A percentile compares a stretch with the other conserved stretches of the same genome.
phyloP scores from a whole-genome alignment of 2,888 invertebrate species.

The Mycalesis mineus region DNA sequence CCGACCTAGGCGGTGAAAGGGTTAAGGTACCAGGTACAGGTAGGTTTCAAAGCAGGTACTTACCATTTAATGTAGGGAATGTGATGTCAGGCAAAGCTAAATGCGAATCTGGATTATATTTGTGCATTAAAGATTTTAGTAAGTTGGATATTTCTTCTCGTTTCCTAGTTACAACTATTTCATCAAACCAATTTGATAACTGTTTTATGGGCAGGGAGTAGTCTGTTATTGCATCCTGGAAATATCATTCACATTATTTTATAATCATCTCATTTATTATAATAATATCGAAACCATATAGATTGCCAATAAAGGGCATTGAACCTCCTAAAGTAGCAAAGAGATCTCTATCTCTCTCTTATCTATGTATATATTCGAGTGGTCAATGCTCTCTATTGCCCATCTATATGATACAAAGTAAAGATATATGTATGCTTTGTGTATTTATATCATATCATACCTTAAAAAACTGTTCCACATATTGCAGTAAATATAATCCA shows the following conservation, averaged over 20 bases:
- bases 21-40: too few species aligned
- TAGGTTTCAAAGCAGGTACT: not conserved
- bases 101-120: conserved; percentile 82
- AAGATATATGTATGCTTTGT: not conserved
- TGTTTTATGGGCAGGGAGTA: conserved; percentile 90
- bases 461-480: conserved; percentile 96
- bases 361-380: too few species aligned
- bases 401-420: too few species aligned
- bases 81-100: conserved; percentile 83
- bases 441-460: conserved; percentile 56
- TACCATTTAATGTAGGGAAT: conserved; percentile 87
- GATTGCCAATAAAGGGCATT: too few species aligned
- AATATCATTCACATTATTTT: conserved; percentile 33
- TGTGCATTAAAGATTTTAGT: conserved; percentile 85
- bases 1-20: too few species aligned
- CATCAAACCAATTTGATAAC: conserved; percentile 91
- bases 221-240: conserved; percentile 88
- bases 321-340: too few species aligned
- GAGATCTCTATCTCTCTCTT: too few species aligned
- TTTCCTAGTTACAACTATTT: conserved; percentile 89
- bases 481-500: conserved; percentile 96
- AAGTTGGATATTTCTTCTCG: conserved; percentile 90
- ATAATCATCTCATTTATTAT: too few species aligned
- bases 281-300: too few species aligned
- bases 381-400: too few species aligned